Percentiles rank a stretch among this genome's conserved stretches.
phyloP scores from a whole-genome alignment of 2,888 invertebrate species.

The Microctonus hyperodae region DNA sequence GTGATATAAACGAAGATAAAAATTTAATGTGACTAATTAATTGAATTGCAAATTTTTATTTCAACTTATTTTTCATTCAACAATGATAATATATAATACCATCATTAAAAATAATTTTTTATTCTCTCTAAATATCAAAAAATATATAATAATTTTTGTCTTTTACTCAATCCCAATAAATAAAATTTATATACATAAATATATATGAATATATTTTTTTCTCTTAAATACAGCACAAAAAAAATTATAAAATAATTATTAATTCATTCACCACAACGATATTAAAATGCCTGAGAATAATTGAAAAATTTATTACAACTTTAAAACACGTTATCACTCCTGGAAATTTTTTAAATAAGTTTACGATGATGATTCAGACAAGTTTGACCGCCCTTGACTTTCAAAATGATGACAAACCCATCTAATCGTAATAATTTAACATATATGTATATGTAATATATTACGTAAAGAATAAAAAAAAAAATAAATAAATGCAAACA shows the following conservation, averaged over 20 bases:
- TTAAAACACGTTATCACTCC: background rate
- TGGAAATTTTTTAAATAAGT: background rate
- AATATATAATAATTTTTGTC: no score
- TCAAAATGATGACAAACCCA: constrained; percentile 1
- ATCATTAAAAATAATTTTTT: background rate
- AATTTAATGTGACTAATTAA: background rate
- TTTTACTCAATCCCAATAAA: no score
- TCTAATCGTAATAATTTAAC: constrained; percentile 2
- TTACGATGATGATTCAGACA: background rate
- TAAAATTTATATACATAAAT: no score
- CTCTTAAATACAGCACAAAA: no score
- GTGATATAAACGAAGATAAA: background rate
- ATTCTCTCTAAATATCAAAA: no score
- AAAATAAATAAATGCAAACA: no score
- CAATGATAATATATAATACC: background rate
- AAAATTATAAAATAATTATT: no score
- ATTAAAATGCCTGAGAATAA: no score
- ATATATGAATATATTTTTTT: no score
- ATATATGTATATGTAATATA: background rate
- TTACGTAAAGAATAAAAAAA: background rate
- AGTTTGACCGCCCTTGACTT: constrained; percentile 9
- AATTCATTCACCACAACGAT: no score
- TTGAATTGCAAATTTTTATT: constrained; percentile 2
- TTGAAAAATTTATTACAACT: background rate
- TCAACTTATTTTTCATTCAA: background rate